Base-by-base conservation (phyloP, 2,797 vertebrate species). In the Gallinago solitaria region DNA sequence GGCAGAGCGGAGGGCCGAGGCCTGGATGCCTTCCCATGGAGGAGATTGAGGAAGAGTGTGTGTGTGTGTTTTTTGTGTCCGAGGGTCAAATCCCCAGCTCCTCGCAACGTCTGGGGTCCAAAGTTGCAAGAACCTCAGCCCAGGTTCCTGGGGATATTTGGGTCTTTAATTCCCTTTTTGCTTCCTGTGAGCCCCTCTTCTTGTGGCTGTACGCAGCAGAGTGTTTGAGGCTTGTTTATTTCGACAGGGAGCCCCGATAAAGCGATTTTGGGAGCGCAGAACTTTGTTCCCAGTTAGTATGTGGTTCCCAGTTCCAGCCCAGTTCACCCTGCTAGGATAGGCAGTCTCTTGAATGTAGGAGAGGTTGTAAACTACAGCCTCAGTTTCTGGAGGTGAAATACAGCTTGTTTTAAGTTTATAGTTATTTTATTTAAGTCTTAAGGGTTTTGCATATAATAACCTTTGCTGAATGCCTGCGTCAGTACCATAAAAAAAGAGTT, bases 291-390 rank as follows among this genome's bases (percentile, higher is more conserved):
- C 8, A 9, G 75, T 87, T 67, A 76, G 63, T 74, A 74, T 64
- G 18, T 57, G n/a, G 53, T 54, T 96, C 35, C 92, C 86, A 83
- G 90, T 96, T 95, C 78, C 67, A 69, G 77, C 70, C 33, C n/a
- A 14, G 17, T n/a, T 82, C 78, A 33, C 79, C 15, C 1, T 53
- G 86, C 93, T 89, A 18, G 59, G 93, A 50, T 53, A 50, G 70
- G 28, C 39, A 56, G 50, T 73, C n/a, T 67, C 48, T 71, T 71
- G 79, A 77, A 75, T 2, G 4, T 30, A 45, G 33, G 45, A 89
- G 35, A 37, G n/a, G 33, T 68, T 94, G 35, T 87, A 74, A 78
- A 53, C 61, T 3, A 53, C 39, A 53, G 3, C 16, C 28, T 81
- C 50, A 0, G 18, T 74, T 90, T 86, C 69, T 76, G 64, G 43